phyloP scores from a whole-genome alignment of 2,888 invertebrate genomes.

The Aporophyla nigra region DNA sequence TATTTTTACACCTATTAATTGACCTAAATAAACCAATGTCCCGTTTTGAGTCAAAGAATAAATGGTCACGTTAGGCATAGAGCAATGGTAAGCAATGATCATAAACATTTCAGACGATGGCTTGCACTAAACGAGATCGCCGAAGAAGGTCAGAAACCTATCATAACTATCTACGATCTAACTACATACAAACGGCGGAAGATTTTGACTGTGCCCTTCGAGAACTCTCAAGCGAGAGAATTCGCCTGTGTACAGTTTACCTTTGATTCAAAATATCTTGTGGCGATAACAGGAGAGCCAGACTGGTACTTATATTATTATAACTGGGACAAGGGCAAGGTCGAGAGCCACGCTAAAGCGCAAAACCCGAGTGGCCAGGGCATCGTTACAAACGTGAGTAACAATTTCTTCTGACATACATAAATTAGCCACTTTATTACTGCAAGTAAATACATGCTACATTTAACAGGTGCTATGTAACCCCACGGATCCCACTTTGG shows the following conservation, averaged over 20 bases:
- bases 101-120: conserved; percentile 89
- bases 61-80: too few species aligned
- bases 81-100: neutral
- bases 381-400: conserved; percentile 89
- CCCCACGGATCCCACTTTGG: conserved; percentile 94
- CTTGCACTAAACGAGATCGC: conserved; percentile 92
- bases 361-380: conserved; percentile 93
- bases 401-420: neutral
- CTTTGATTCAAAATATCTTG: conserved; percentile 95
- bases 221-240: conserved; percentile 91
- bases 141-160: conserved; percentile 92
- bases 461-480: conserved; percentile 93
- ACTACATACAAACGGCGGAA: conserved; percentile 93
- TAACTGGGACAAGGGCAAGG: conserved; percentile 95
- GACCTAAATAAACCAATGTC: too few species aligned
- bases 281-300: conserved; percentile 95
- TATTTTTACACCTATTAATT: too few species aligned
- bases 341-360: conserved; percentile 94
- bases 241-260: conserved; percentile 95
- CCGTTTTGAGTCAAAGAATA: too few species aligned
- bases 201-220: conserved; percentile 92
- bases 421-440: neutral
- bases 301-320: conserved; percentile 96
- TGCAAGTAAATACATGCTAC: neutral
- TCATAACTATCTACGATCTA: conserved; percentile 94